Evolutionary conservation across 92 coral and sea anemone genomes (phyloP).

Genomic region (Scolanthus callimorphus): DNA sequence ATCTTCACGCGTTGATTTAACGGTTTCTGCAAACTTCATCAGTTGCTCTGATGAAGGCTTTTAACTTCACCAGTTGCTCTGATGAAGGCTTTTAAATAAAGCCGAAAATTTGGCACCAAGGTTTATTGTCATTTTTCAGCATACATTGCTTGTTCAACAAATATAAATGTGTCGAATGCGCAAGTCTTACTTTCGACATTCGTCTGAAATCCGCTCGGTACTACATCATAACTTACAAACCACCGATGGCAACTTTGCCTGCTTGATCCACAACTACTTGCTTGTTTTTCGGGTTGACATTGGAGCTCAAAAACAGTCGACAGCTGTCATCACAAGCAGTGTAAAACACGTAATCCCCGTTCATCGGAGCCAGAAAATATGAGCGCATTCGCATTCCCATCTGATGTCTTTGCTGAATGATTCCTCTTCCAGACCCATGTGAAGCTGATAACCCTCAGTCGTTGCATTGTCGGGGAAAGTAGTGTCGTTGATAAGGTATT

Average conservation of each 20-base stretch:
- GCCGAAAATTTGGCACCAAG: too few relatives aligned
- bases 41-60: too few relatives aligned
- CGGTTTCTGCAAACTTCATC: too few relatives aligned
- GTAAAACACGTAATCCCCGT: constrained; percentile 47
- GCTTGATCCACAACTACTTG: constrained; percentile 25
- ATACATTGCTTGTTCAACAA: neutral
- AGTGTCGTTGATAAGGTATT: constrained; percentile 9
- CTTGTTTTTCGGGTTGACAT: constrained; percentile 30
- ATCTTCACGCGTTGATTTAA: too few relatives aligned
- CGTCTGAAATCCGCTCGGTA: too few relatives aligned
- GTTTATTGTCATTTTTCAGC: too few relatives aligned
- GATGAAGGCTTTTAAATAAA: too few relatives aligned
- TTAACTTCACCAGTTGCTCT: too few relatives aligned
- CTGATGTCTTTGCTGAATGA: neutral
- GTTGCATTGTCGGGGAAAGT: constrained; percentile 1
- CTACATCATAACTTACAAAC: neutral
- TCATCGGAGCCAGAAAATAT: constrained; percentile 42
- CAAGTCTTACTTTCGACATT: too few relatives aligned
- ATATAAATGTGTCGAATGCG: too few relatives aligned
- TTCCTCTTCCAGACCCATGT: neutral
- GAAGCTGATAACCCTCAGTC: neutral
- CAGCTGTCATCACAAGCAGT: constrained; percentile 54
- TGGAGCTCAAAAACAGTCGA: constrained; percentile 38
- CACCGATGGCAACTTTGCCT: neutral
- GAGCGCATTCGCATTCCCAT: constrained; percentile 46